Percentiles rank a stretch among this genome's conserved stretches.
phyloP scores from a whole-genome alignment of 53 echinoderm and acorn worm genomes.

The Astropecten irregularis region DNA sequence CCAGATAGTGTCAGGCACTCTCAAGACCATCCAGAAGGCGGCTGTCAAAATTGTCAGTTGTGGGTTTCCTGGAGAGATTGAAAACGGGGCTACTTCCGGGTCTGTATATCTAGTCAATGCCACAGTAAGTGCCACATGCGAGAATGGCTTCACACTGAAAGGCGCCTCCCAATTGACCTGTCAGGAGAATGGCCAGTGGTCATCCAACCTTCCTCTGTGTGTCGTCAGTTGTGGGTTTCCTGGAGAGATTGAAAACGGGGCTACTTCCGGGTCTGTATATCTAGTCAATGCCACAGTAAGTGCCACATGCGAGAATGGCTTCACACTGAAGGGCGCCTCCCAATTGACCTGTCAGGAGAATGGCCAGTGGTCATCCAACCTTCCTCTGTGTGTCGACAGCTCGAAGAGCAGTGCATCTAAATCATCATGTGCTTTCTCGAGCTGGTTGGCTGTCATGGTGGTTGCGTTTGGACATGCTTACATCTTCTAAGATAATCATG shows the following conservation, averaged over 20 bases:
- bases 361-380: conserved; percentile 29
- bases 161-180: conserved; percentile 24
- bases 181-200: conserved; percentile 34
- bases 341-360: conserved; percentile 14
- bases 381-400: conserved; percentile 6
- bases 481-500: no score
- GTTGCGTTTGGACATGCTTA: no score
- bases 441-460: no score
- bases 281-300: conserved; percentile 24
- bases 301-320: conserved; percentile 24
- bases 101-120: conserved; percentile 41
- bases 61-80: conserved; percentile 56
- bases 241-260: conserved; percentile 49
- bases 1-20: not conserved
- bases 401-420: no score
- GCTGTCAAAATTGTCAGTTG: conserved; percentile 62
- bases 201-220: conserved; percentile 8
- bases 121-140: conserved; percentile 14
- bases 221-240: conserved; percentile 62
- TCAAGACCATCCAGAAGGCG: conserved; percentile 20
- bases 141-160: conserved; percentile 3
- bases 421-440: no score
- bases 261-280: conserved; percentile 19
- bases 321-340: conserved; percentile 8
- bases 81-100: conserved; percentile 37